Evolutionary conservation across 2,113 vertebrate species (phyloP).

Genomic region (Eptatretus burgeri): DNA sequence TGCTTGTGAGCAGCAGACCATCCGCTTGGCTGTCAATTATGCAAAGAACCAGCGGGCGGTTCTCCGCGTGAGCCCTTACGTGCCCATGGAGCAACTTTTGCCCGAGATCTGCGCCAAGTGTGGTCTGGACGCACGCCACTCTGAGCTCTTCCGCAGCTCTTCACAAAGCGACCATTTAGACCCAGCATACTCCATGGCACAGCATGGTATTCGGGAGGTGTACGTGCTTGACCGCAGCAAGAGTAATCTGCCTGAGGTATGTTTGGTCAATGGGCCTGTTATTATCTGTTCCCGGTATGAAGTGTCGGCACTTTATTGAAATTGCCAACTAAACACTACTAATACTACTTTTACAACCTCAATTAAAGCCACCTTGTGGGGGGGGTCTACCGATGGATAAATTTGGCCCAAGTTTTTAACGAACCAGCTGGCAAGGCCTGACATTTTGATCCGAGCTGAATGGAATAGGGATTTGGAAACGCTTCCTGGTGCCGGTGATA

Average conservation of each 20-base stretch:
- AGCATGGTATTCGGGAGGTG: background rate
- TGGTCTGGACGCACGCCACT: background rate
- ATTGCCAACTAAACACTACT: no score
- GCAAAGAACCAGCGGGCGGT: background rate
- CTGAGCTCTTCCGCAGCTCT: background rate
- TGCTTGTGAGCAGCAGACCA: background rate
- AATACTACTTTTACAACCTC: no score
- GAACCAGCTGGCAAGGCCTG: no score
- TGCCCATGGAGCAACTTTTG: background rate
- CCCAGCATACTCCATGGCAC: background rate
- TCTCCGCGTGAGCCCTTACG: constrained; percentile 1
- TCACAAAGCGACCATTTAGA: background rate
- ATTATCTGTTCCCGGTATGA: no score
- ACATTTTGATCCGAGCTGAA: no score
- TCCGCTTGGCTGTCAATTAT: background rate
- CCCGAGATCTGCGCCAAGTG: constrained; percentile 4
- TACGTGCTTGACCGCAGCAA: constrained; percentile 2
- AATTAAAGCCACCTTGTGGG: no score
- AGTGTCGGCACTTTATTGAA: no score
- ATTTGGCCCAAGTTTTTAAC: no score
- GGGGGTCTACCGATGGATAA: no score
- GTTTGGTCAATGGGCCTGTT: no score
- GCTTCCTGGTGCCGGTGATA: no score
- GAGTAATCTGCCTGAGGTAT: background rate
- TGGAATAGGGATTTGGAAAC: no score